These are phyloP conservation scores for Taenioides sp. DNA, from an alignment of 2,797 vertebrate species.

Conservation along the genomic window DNA sequence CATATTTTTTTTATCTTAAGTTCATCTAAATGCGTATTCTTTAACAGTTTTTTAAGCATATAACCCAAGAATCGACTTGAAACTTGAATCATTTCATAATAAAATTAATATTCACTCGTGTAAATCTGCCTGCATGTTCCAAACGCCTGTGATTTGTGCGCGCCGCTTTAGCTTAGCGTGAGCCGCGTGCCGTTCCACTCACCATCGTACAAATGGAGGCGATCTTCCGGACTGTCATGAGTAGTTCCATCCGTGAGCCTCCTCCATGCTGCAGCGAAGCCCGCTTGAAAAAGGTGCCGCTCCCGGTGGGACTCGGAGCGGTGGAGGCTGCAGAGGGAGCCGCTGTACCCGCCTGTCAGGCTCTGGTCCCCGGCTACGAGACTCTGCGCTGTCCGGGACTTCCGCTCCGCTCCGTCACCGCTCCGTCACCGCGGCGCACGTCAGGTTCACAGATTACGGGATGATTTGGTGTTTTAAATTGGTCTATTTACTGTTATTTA, in stretches of 20 bases:
- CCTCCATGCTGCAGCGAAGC: slow-evolving; percentile 86
- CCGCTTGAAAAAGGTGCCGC: slow-evolving; percentile 68
- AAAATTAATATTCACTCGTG: background rate
- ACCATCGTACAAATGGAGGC: slow-evolving; percentile 98
- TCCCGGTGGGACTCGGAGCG: slow-evolving; percentile 75
- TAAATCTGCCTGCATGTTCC: background rate
- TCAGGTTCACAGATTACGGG: too few species aligned
- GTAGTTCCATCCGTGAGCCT: slow-evolving; percentile 86
- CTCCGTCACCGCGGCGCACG: too few species aligned
- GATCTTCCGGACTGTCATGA: slow-evolving; percentile 96
- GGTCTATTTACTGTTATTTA: too few species aligned
- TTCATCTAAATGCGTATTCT: too few species aligned
- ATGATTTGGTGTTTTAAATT: too few species aligned
- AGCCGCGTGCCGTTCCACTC: slow-evolving; percentile 49
- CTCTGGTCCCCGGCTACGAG: too few species aligned
- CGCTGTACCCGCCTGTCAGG: slow-evolving; percentile 2
- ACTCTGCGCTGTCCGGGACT: too few species aligned
- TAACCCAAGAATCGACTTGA: too few species aligned
- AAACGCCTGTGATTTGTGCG: background rate
- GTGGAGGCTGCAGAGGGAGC: slow-evolving; percentile 7
- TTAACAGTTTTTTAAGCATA: too few species aligned
- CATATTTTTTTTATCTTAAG: too few species aligned
- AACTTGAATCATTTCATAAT: background rate
- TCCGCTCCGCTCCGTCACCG: too few species aligned
- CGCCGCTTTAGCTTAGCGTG: slow-evolving; percentile 43